Base-by-base conservation (phyloP, 2,888 invertebrate genomes). In the Ditula angustiorana region DNA sequence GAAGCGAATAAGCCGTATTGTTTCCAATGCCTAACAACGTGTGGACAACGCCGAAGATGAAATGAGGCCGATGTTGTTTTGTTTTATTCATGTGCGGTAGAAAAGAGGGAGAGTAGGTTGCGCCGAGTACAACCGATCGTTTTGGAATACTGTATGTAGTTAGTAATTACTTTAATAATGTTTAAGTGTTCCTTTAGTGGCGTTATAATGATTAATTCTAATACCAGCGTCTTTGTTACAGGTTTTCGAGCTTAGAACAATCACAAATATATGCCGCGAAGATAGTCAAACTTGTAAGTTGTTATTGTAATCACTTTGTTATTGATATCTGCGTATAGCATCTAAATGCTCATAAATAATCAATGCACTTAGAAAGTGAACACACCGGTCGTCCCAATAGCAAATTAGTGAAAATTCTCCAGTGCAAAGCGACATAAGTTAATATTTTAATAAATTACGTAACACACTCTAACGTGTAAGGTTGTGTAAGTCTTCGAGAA, bases 261-360 rank as follows among this genome's bases (percentile, higher is more conserved):
- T 77, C 76, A 77, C 76, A 74, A 83, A 86, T 91, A 83, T 92
- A 92, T 92, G 92, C 79, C 87, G 87, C 91, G 85, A 70, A 87
- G 78, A 89, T 83, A 83, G 78, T 64, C 78, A 62, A 57, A 52
- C 28, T 67, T 63, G 68, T 72, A 70, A 71, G 74, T 74, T 67
- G n/a, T 13, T 2, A 4, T 35, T 41, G 19, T 19, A 19, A 41
- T 41, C 47, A 11, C 30, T 30, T 26, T 66, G 26, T 59, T 58
- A 57, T 24, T n/a, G 58, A 55, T 21, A 47, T 56, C 8, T 23
- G 33, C 46, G 16, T 50, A 24, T 52, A 55, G 13, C 33, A 41
- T 47, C 47, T 52, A 56, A 61, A 28, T 46, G 19, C 49, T 59
- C 61, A 56, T 37, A 62, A 64, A 59, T 66, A 67, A 69, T 70